Percentiles rank a stretch among this genome's conserved stretches.
Conservation (phyloP, 2,888 invertebrate genomes). For the Phalera bucephala region DNA sequence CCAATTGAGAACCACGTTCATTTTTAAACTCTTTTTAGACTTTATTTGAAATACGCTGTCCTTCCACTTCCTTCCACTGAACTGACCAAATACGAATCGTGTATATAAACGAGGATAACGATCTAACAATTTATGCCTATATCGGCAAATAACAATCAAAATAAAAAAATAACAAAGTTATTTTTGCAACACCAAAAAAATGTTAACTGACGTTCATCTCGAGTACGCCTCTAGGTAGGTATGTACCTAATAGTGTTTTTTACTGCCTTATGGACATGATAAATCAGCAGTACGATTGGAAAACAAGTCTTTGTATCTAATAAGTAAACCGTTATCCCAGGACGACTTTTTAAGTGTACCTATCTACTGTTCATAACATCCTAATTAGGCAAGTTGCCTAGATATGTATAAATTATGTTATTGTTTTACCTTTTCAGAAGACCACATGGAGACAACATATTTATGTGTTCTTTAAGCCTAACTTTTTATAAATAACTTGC, state of each 20-base stretch:
- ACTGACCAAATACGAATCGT: constrained; percentile 23
- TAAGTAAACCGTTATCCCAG: constrained; percentile 63
- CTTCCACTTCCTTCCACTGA: no score
- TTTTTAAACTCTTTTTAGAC: no score
- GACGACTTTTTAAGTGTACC: constrained; percentile 38
- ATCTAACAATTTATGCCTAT: constrained; percentile 13
- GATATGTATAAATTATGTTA: constrained; percentile 36
- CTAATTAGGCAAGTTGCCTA: constrained; percentile 57
- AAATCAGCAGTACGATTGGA: constrained; percentile 51
- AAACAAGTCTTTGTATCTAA: constrained; percentile 49
- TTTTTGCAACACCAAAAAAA: constrained; percentile 28
- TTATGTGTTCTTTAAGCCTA: no score
- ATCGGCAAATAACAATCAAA: constrained; percentile 23
- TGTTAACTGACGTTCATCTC: constrained; percentile 40
- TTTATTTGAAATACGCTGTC: no score
- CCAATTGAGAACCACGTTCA: no score
- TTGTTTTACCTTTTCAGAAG: no score
- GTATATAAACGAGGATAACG: constrained; percentile 21
- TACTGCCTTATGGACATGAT: constrained; percentile 45
- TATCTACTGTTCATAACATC: constrained; percentile 41
- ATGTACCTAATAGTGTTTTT: constrained; percentile 30
- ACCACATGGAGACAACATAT: no score
- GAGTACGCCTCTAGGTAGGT: no score
- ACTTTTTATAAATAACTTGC: no score
- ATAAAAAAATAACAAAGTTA: constrained; percentile 21